Base-by-base conservation (phyloP, 2,113 vertebrate species). In the Phylloscopus trochiloides region DNA sequence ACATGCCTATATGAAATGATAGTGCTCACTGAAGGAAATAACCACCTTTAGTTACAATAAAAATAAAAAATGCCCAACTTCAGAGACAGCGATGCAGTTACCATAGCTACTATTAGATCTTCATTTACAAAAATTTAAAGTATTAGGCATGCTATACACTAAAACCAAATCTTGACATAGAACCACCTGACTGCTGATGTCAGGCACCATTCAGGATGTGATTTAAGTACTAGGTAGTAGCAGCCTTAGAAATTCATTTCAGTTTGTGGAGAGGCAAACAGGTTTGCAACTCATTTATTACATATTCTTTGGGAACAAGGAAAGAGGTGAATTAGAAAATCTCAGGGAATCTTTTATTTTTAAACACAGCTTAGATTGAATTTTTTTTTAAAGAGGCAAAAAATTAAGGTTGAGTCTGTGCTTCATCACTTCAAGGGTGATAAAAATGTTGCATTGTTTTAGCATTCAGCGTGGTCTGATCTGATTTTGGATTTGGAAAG, bases 1-100 rank as follows among this genome's bases (percentile, higher is more conserved):
- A 70, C 0, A 0, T 22, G 42, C 45, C 25, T 15, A 0, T n/a
- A 50, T 20, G 42, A 80, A 74, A 52, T 32, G 15, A 48, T 36
- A 9, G 38, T n/a, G 19, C 50, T 82, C n/a, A 6, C 13, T 45
- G 29, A 84, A 86, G 21, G 21, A 68, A 67, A 61, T n/a, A 70
- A 57, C 43, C n/a, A 19, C 47, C 13, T 81, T 61, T 31, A 81
- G 22, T n/a, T 74, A 40, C 7, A 79, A 59, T 9, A 58, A 77
- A 79, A 58, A 43, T 24, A 4, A 47, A 87, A 51, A 61, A n/a
- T 7, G 6, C 47, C 59, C 31, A 31, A 28, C 61, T 71, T 28
- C 17, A 62, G 42, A 74, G 32, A 48, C 40, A 19, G 38, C 1
- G 9, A 32, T 70, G 29, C 8, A 18, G 14, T 74, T 85, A 48